These are phyloP conservation scores for Papilio dardanus DNA, from an alignment of 1,140 invertebrate genomes.

Conservation along the genomic window DNA sequence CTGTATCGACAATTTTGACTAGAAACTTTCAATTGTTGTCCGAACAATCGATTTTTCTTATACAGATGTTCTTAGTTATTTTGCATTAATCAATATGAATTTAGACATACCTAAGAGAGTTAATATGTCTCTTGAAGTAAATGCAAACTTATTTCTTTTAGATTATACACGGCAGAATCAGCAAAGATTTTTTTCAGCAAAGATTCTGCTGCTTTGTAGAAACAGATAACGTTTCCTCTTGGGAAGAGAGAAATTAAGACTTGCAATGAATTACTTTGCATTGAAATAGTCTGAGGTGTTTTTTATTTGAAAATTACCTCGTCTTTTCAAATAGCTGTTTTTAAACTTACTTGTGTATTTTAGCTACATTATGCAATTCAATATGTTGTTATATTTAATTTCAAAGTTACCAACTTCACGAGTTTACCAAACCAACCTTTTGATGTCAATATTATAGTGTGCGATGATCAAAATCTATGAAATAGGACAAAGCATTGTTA, in stretches of 20 bases:
- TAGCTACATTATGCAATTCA: too few species aligned
- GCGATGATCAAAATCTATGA: neutral
- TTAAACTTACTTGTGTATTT: too few species aligned
- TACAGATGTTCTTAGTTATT: too few species aligned
- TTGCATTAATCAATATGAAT: too few species aligned
- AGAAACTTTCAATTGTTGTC: too few species aligned
- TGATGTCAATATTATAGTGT: neutral
- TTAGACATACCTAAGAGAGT: too few species aligned
- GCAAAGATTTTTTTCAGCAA: neutral
- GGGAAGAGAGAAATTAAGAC: neutral
- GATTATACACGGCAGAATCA: neutral
- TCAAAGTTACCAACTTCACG: neutral
- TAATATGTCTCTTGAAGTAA: neutral
- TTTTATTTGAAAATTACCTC: slow-evolving; percentile 8
- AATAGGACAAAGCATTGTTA: neutral
- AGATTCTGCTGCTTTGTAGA: too few species aligned
- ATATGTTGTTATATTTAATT: too few species aligned
- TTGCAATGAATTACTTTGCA: neutral
- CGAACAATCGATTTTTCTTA: too few species aligned
- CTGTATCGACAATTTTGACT: too few species aligned
- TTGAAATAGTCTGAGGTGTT: neutral
- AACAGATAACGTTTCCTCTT: neutral
- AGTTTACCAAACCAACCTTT: neutral
- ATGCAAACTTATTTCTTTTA: neutral
- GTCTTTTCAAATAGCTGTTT: neutral